Evolutionary conservation across 2,888 invertebrate genomes (phyloP).

Genomic region (Pimpla rufipes): DNA sequence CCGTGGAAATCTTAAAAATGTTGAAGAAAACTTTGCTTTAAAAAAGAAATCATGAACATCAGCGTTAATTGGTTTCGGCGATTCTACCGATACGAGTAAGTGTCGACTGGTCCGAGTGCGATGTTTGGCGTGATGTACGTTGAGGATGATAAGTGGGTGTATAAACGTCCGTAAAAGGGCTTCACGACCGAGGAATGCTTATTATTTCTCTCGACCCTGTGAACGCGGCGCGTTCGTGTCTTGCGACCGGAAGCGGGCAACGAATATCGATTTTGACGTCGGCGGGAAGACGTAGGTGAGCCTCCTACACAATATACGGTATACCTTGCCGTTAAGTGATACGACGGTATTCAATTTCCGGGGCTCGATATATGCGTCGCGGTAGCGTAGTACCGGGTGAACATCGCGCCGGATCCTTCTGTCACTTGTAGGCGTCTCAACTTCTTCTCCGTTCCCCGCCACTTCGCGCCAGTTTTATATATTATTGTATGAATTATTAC

Average conservation of each 20-base stretch:
- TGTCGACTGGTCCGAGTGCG: too few species aligned
- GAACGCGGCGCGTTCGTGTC: constrained; percentile 18
- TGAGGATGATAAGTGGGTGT: too few species aligned
- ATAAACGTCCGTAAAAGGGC: background rate
- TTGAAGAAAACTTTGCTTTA: too few species aligned
- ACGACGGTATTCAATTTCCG: constrained; percentile 68
- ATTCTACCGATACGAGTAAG: too few species aligned
- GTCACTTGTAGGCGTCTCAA: constrained; percentile 37
- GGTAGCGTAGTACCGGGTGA: constrained; percentile 10
- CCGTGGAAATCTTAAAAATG: too few species aligned
- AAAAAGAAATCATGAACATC: too few species aligned
- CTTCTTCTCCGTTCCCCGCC: constrained; percentile 30
- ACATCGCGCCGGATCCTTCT: constrained; percentile 35
- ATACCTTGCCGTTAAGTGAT: constrained; percentile 47
- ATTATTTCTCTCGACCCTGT: constrained; percentile 30
- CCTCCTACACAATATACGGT: constrained; percentile 10
- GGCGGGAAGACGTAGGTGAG: constrained; percentile 17
- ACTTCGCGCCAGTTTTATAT: background rate
- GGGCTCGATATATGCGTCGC: constrained; percentile 44
- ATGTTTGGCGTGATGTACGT: background rate
- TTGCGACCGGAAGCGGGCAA: constrained; percentile 53
- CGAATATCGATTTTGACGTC: constrained; percentile 62
- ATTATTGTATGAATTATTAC: constrained; percentile 8
- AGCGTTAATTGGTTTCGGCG: too few species aligned
- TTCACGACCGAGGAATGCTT: constrained; percentile 6